phyloP scores from a whole-genome alignment of 1,140 invertebrate genomes.

The Arion vulgaris region DNA sequence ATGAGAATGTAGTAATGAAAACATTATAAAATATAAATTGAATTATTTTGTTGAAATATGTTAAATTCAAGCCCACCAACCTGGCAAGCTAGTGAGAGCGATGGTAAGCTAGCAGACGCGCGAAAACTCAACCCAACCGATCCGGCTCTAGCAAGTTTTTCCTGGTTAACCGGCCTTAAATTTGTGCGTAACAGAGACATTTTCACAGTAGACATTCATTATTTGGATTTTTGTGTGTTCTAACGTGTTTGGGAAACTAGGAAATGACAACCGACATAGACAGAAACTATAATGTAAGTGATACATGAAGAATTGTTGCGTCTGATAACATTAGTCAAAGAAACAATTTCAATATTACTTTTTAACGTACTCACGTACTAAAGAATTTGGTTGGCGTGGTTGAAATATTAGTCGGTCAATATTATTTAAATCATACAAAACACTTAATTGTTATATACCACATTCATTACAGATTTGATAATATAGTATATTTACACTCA shows the following conservation, averaged over 20 bases:
- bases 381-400: not conserved
- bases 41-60: too few relatives aligned
- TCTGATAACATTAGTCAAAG: too few relatives aligned
- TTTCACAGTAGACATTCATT: too few relatives aligned
- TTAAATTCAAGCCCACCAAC: too few relatives aligned
- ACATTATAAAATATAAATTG: too few relatives aligned
- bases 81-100: not conserved
- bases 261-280: not conserved
- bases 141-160: not conserved
- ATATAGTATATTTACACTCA: too few relatives aligned
- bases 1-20: too few relatives aligned
- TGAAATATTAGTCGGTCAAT: not conserved
- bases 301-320: too few relatives aligned
- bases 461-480: too few relatives aligned
- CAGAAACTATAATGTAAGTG: not conserved
- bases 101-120: not conserved
- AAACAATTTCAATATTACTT: too few relatives aligned
- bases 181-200: not conserved
- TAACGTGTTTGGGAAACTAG: not conserved
- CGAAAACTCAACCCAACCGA: constrained; percentile 1
- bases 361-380: not conserved
- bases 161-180: constrained; percentile 2
- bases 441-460: too few relatives aligned
- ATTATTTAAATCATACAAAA: too few relatives aligned
- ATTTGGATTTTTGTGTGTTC: not conserved